Evolutionary conservation across 2,888 invertebrate species (phyloP).

Genomic region (Dasysyrphus albostriatus): DNA sequence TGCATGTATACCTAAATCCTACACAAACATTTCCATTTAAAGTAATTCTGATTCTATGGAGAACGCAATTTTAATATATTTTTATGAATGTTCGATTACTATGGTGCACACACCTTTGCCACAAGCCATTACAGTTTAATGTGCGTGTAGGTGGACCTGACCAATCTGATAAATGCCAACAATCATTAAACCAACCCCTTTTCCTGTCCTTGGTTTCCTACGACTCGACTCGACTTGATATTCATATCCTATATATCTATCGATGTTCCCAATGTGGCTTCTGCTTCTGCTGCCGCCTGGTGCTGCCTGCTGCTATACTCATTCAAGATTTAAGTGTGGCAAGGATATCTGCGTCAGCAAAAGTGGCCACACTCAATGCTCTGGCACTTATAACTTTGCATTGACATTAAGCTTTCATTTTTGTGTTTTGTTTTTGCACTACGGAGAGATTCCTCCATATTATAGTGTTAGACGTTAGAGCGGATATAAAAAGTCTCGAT

Average conservation of each 20-base stretch:
- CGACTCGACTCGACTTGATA: conserved; percentile 5
- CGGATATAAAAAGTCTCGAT: conserved; percentile 54
- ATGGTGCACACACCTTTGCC: conserved; percentile 59
- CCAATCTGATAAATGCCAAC: conserved; percentile 72
- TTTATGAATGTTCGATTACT: conserved; percentile 36
- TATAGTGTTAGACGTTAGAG: conserved; percentile 18
- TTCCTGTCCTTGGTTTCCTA: conserved; percentile 36
- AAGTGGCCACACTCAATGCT: conserved; percentile 73
- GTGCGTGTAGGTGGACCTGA: conserved; percentile 64
- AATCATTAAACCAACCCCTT: conserved; percentile 65
- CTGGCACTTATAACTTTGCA: conserved; percentile 72
- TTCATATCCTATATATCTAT: conserved; percentile 3
- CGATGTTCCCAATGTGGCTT: background rate
- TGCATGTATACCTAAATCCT: background rate
- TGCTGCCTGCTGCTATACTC: background rate
- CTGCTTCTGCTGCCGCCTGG: background rate
- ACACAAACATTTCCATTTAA: conserved; percentile 38
- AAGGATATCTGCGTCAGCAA: conserved; percentile 72
- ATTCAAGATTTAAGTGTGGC: conserved; percentile 68
- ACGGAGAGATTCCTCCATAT: conserved; percentile 33
- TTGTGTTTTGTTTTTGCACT: conserved; percentile 27
- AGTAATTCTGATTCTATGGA: conserved; percentile 24
- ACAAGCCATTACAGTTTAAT: conserved; percentile 63
- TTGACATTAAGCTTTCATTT: conserved; percentile 71
- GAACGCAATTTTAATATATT: conserved; percentile 43